Evolutionary conservation across 1,140 invertebrate genomes (phyloP).

Genomic region (Leptinotarsa defecta): DNA sequence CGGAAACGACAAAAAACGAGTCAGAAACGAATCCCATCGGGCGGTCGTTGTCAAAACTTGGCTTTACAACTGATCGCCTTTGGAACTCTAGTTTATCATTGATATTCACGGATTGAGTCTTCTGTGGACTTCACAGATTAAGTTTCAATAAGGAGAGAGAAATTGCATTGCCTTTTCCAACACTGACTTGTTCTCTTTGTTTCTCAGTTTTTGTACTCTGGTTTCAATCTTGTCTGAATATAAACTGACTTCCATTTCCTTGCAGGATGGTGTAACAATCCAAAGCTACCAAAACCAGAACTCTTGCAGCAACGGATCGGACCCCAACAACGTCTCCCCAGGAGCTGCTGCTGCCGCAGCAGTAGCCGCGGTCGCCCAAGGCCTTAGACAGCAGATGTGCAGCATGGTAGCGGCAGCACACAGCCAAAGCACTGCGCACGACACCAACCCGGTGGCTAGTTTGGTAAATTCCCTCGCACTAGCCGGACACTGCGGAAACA

Average conservation of each 20-base stretch:
- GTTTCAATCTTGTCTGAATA: too few relatives aligned
- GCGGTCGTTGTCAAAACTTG: too few relatives aligned
- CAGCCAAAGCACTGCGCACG: slow-evolving; percentile 60
- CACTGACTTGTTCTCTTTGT: too few relatives aligned
- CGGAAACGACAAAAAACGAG: too few relatives aligned
- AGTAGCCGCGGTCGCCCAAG: slow-evolving; percentile 73
- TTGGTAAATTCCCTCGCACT: slow-evolving; percentile 54
- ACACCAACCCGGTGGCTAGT: slow-evolving; percentile 57
- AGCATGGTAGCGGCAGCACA: slow-evolving; percentile 70
- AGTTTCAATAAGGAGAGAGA: too few relatives aligned
- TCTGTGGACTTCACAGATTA: too few relatives aligned
- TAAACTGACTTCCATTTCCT: slow-evolving; percentile 1
- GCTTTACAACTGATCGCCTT: too few relatives aligned
- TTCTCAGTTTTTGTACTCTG: too few relatives aligned
- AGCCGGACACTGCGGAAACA: slow-evolving; percentile 53
- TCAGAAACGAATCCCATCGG: too few relatives aligned
- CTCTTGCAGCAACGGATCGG: slow-evolving; percentile 62
- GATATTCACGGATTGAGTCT: too few relatives aligned
- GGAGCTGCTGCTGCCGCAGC: slow-evolving; percentile 69
- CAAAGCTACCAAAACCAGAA: slow-evolving; percentile 51
- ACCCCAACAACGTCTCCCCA: slow-evolving; percentile 69
- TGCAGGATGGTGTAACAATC: slow-evolving; percentile 52
- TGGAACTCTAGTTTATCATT: too few relatives aligned
- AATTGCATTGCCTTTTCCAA: too few relatives aligned
- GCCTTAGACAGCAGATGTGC: slow-evolving; percentile 73